Evolutionary conservation across 2,888 invertebrate genomes (phyloP).

Genomic region (Nomada lathburiana): DNA sequence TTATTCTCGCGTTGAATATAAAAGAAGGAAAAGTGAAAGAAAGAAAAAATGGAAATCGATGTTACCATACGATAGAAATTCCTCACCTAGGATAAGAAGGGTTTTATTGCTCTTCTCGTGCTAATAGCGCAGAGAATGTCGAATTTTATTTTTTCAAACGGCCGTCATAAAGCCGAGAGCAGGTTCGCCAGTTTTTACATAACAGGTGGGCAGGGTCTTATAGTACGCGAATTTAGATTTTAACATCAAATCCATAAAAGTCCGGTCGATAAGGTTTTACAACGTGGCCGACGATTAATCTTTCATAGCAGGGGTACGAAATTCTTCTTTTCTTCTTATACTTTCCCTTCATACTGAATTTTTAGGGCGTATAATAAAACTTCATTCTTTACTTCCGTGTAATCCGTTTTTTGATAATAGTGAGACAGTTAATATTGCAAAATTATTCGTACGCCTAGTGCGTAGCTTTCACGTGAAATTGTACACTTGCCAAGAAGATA

Average conservation of each 20-base stretch:
- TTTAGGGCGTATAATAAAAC: no score
- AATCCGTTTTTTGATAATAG: neutral
- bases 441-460: no score
- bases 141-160: constrained; percentile 12
- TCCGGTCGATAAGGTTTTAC: constrained; percentile 24
- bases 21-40: neutral
- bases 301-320: neutral
- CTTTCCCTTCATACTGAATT: no score
- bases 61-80: constrained; percentile 8
- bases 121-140: constrained; percentile 18
- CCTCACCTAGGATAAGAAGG: neutral
- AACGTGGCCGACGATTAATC: neutral
- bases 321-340: neutral
- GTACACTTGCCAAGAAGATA: no score
- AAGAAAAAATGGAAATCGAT: neutral
- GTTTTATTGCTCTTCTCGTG: constrained; percentile 33
- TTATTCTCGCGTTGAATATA: neutral
- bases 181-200: constrained; percentile 8
- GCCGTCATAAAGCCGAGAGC: constrained; percentile 16
- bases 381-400: no score
- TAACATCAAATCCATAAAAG: constrained; percentile 15
- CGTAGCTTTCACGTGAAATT: no score
- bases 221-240: constrained; percentile 16
- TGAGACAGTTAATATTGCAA: no score
- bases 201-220: constrained; percentile 3